Evolutionary conservation across 2,797 vertebrate species (phyloP).

Genomic region (Sebastes nivosus): DNA sequence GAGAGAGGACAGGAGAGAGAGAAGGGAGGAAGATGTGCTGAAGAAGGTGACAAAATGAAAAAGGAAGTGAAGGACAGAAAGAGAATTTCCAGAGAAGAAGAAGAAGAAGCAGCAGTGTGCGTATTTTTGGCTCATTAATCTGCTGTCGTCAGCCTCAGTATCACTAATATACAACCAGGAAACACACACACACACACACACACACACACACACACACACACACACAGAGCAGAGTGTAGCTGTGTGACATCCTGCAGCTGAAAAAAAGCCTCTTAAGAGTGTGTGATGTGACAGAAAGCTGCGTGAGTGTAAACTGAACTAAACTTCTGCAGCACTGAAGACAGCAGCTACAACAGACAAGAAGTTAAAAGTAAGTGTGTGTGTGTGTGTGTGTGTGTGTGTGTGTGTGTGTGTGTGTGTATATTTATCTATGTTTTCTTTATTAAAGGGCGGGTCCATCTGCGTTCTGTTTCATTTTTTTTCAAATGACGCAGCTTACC

Average conservation of each 20-base stretch:
- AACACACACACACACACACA: neutral
- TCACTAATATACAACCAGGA: neutral
- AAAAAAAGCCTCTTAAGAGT: slow-evolving; percentile 37
- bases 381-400: no score
- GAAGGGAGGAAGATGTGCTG: neutral
- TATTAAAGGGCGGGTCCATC: no score
- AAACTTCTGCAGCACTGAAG: neutral
- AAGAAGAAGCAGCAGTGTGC: neutral
- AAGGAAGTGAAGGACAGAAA: neutral
- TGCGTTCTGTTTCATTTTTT: no score
- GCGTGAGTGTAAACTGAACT: neutral
- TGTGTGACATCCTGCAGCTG: slow-evolving; percentile 16
- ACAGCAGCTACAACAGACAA: neutral
- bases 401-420: no score
- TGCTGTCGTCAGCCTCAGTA: slow-evolving; percentile 31
- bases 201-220: neutral
- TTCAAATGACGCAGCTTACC: no score
- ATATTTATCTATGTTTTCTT: neutral
- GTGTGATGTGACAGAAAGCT: slow-evolving; percentile 23
- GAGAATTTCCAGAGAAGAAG: no score
- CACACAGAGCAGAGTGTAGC: neutral
- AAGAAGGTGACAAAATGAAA: neutral
- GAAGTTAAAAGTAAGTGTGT: neutral
- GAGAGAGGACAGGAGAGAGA: neutral
- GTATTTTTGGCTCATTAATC: slow-evolving; percentile 55